Conservation (phyloP, 2,888 invertebrate species). For the Oxycera nigricornis region DNA sequence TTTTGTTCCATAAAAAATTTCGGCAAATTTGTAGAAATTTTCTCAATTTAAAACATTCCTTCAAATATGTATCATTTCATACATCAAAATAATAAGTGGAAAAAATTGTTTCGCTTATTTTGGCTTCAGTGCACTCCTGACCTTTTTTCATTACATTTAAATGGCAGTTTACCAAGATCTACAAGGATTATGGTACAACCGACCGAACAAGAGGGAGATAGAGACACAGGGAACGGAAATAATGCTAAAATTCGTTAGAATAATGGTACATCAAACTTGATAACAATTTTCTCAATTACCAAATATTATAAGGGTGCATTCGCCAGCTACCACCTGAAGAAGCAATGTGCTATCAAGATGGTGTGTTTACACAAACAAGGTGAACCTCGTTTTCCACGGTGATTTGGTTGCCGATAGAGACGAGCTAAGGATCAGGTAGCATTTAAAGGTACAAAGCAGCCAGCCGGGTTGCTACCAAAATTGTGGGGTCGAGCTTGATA, state of each 20-base stretch:
- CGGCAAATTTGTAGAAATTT: too few species aligned
- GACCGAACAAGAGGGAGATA: too few species aligned
- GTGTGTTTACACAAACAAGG: not conserved
- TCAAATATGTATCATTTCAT: too few species aligned
- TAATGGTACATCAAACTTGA: slow-evolving; percentile 33
- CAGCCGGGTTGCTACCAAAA: too few species aligned
- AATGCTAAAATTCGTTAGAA: slow-evolving; percentile 11
- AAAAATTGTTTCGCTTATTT: not conserved
- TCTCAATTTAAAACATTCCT: too few species aligned
- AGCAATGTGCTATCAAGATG: not conserved
- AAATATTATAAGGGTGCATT: not conserved
- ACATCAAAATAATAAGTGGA: not conserved
- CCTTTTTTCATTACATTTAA: not conserved
- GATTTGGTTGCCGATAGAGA: too few species aligned
- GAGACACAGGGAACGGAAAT: not conserved
- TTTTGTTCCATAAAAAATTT: too few species aligned
- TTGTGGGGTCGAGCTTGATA: too few species aligned
- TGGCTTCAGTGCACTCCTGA: not conserved
- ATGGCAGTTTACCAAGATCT: not conserved
- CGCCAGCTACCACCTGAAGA: not conserved
- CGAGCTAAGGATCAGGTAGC: too few species aligned
- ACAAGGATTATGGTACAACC: too few species aligned
- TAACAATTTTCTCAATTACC: slow-evolving; percentile 28
- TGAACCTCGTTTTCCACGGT: not conserved
- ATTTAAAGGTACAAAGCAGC: too few species aligned